Evolutionary conservation across 2,113 vertebrate genomes (phyloP), one percentile per base, ranked within the genome.

Genomic region (Lontra canadensis): DNA sequence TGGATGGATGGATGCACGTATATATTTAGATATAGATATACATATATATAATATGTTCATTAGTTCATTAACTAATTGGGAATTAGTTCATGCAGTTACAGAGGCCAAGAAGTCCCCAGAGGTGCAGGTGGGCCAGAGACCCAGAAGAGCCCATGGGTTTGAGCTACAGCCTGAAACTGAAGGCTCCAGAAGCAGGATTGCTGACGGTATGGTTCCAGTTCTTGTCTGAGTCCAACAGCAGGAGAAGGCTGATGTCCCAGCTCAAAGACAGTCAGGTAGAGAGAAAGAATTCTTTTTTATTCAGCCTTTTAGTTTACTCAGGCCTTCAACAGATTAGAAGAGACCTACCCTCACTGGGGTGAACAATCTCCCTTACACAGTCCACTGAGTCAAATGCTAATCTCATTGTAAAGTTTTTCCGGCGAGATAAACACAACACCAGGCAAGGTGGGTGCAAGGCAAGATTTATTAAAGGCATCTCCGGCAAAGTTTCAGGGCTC

Each of bases 171-270:
- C 1, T 42, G 52, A 87, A 12, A 26, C 13, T 34, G 39, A 74
- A 80, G 31, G 34, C 26, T 31, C 18, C 5, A 63, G 34, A 31
- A 82, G 18, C 23, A 47, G 3, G 20, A 86, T 4, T 55, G 29
- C 6, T 3, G 0, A 42, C 6, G 25, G 26, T 15, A 0, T 55
- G 34, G 7, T 73, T 80, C 44, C 31, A 74, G 25, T 57, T 61
- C 49, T 15, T 67, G 52, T 23, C 7, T 47, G 73, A 81, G 63
- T 87, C 21, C 61, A 65, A 79, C 57, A n/a, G 1, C 29, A 93
- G 34, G 25, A 81, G 29, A 65, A 74, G 39, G 55, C 15, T n/a
- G 44, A 39, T 44, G 39, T n/a, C 39, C 13, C 6, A 84, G 23
- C 67, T 81, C 49, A 25, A 55, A 57, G 63, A 55, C 23, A 31